Evolutionary conservation across 2,113 vertebrate species (phyloP), one percentile per base, ranked within the genome.

Genomic region (Eleginops maclovinus): DNA sequence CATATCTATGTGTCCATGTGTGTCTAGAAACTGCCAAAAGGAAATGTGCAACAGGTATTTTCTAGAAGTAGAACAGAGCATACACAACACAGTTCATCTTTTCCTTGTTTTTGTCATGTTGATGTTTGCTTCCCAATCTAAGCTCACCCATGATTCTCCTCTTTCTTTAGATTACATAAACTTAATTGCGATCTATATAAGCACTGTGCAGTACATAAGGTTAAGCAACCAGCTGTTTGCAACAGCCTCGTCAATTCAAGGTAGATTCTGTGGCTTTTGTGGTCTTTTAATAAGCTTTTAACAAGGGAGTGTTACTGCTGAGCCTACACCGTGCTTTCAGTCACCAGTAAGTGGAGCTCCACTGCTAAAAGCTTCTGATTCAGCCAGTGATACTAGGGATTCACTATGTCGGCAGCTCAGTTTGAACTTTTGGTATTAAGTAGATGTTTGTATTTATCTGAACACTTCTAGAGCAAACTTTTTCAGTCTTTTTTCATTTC

Each of bases 31-130:
- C 54, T 46, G 47, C 63, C 51, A 59, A 60, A 44, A 55, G 66
- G n/a, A 72, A 16, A 58, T 40, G 47, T 76, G 60, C 79, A 72
- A 85, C 84, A 90, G 82, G 87, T 83, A 79, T 63, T 49, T 17
- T 13, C 24, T 61, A 13, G 53, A 5, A 31, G 28, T 36, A 36
- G 31, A 36, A 36, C 22, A 36, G 28, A 9, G 36, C 26, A 9
- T 24, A 17, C 51, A 54, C 69, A 41, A 40, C 28, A 46, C 5
- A 64, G 4, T 28, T 43, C 2, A 0, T 51, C 21, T 46, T 24
- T 41, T 50, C 26, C 53, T 15, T 46, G 17, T 28, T 70, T 58
- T 10, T 70, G 41, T 56, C 12, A 28, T 4, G 13, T 53, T 67
- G 22, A 56, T 55, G 21, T 26, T 55, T 55, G 51, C 16, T 44